Evolutionary conservation across 2,113 vertebrate genomes (phyloP).

Genomic region (Pelobates fuscus): DNA sequence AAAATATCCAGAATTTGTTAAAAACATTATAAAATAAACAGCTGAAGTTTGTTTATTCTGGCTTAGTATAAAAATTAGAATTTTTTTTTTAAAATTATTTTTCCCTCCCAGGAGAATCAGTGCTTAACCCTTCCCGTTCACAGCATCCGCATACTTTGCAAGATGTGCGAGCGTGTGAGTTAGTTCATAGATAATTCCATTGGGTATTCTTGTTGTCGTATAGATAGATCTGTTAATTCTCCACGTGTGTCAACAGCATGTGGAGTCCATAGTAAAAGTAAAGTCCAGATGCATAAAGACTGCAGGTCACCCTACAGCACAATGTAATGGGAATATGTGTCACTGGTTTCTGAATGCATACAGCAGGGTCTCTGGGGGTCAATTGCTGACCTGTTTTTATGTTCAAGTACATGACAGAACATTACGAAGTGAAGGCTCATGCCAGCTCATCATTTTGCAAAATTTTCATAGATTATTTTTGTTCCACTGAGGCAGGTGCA

Average conservation of each 20-base stretch:
- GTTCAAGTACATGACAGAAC: background rate
- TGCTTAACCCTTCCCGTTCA: conserved; percentile 69
- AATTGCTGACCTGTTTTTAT: background rate
- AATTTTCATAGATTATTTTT: background rate
- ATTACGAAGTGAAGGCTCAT: background rate
- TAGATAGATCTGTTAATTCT: conserved; percentile 43
- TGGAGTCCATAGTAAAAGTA: conserved; percentile 3
- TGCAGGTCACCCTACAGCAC: conserved; percentile 48
- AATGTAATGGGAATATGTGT: background rate
- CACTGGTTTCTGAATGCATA: background rate
- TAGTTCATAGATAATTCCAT: conserved; percentile 47
- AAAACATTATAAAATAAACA: conserved; percentile 75
- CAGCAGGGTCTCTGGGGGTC: background rate
- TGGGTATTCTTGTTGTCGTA: conserved; percentile 14
- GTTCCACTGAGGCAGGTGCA: background rate
- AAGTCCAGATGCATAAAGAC: conserved; percentile 1
- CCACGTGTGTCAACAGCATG: conserved; percentile 13
- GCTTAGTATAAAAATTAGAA: conserved; percentile 67
- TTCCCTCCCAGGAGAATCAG: conserved; percentile 78
- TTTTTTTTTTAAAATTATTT: conserved; percentile 63
- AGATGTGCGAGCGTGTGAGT: conserved; percentile 60
- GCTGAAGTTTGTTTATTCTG: conserved; percentile 61
- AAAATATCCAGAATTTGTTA: conserved; percentile 90
- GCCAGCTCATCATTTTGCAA: background rate
- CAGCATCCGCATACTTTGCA: conserved; percentile 70